Base-by-base conservation (phyloP, 2,113 vertebrate genomes). In the Smithornis capensis region DNA sequence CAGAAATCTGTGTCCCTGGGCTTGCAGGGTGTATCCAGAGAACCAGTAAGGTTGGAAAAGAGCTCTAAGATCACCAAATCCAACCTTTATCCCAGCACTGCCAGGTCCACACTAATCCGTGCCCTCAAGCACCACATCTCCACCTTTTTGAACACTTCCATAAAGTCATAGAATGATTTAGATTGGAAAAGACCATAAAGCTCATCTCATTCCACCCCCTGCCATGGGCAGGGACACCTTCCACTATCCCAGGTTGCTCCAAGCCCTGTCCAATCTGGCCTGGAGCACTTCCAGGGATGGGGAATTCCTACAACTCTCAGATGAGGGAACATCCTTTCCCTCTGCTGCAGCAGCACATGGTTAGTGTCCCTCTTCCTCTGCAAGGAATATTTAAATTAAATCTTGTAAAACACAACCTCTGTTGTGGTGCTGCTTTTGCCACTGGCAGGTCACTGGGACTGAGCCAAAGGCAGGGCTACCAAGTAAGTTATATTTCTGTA, bases 341-440 rank as follows among this genome's bases (percentile, higher is more conserved):
- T 2, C 52, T 28, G 79, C 76, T 44, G 75, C 17, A 11, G 17
- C 50, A 71, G 52, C 47, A 17, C 15, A 1, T 1, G 29, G 35
- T 5, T 44, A 52, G 52, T 14, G 70, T 60, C 24, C 40, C 19
- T 44, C 17, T 56, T 45, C 31, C 19, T 5, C 38, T 13, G 3
- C 2, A 44, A 60, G 59, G 27, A 38, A 17, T 5, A 47, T 22
- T 21, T 19, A 49, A 50, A 21, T 31, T 49, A 6, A 81, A 77
- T 18, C 33, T 33, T 59, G 9, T 42, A 28, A 80, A 81, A 11
- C 5, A 65, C 17, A 40, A 7, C 7, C 7, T 31, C 33, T 19
- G 12, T n/a, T 10, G 19, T 0, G 0, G 37, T 11, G 33, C 55
- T 74, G 4, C 60, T 37, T 23, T 13, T 33, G 37, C 23, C 23